Conservation (phyloP, 2,113 vertebrate genomes). For the Australoheros scitulus region DNA sequence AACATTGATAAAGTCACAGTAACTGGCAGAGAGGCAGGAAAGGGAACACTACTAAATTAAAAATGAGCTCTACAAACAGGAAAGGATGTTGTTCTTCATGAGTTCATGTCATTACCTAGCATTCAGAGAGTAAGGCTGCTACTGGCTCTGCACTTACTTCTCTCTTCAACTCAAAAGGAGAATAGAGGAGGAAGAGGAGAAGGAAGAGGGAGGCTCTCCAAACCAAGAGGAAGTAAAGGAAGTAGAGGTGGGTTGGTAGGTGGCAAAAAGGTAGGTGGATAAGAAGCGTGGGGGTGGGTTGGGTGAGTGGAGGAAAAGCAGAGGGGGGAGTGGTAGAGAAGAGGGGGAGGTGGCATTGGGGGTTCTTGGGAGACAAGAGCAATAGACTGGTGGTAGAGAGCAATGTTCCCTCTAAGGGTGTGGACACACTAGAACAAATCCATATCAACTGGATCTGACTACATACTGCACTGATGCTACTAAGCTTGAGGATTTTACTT, state of each 20-base stretch:
- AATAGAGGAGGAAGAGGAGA: slow-evolving; percentile 72
- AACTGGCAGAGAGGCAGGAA: slow-evolving; percentile 39
- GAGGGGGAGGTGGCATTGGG: slow-evolving; percentile 21
- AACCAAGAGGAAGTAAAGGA: slow-evolving; percentile 67
- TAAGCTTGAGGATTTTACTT: neutral
- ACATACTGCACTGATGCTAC: neutral
- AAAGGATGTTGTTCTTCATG: slow-evolving; percentile 63
- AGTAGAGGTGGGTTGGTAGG: slow-evolving; percentile 54
- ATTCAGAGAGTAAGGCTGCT: slow-evolving; percentile 83
- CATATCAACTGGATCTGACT: neutral
- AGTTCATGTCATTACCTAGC: slow-evolving; percentile 63
- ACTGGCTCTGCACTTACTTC: slow-evolving; percentile 83
- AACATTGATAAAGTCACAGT: neutral
- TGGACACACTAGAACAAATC: slow-evolving; percentile 40
- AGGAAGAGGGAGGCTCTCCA: slow-evolving; percentile 65
- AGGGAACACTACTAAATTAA: slow-evolving; percentile 52
- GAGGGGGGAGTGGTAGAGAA: slow-evolving; percentile 24
- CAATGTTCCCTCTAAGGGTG: slow-evolving; percentile 58
- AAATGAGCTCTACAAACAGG: slow-evolving; percentile 61
- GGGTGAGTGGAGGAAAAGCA: slow-evolving; percentile 63
- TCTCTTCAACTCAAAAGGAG: slow-evolving; percentile 78
- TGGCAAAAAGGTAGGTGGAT: slow-evolving; percentile 52
- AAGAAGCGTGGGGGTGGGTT: slow-evolving; percentile 62
- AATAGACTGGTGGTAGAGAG: slow-evolving; percentile 32
- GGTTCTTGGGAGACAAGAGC: slow-evolving; percentile 15